Conservation (phyloP, 2,888 invertebrate genomes). For the Catocala sponsa region DNA sequence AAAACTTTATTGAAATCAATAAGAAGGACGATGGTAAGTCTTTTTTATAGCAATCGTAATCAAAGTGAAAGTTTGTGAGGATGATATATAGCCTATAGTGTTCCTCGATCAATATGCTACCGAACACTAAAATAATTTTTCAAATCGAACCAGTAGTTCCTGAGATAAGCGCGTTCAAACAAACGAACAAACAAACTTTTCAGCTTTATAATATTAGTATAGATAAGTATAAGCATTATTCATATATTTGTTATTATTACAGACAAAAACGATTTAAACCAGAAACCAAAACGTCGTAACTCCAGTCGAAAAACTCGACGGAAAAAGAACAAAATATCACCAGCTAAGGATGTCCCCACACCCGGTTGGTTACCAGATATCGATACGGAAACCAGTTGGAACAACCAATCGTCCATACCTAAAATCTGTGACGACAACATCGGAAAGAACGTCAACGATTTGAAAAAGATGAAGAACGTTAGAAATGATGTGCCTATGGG, state of each 20-base stretch:
- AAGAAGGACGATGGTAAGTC: conserved; percentile 62
- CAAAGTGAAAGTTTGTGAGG: too few relatives aligned
- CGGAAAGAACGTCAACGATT: conserved; percentile 78
- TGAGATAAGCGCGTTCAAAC: too few relatives aligned
- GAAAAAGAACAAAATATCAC: conserved; percentile 75
- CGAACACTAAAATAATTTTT: too few relatives aligned
- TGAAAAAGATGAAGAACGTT: conserved; percentile 46
- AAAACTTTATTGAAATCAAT: conserved; percentile 75
- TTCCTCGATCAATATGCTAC: too few relatives aligned
- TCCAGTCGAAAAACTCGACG: conserved; percentile 73
- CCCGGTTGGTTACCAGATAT: conserved; percentile 27
- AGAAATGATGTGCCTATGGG: conserved; percentile 35
- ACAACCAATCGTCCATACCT: conserved; percentile 59
- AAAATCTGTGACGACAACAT: conserved; percentile 65
- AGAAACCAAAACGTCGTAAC: conserved; percentile 71
- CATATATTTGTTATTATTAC: conserved; percentile 6
- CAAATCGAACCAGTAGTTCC: too few relatives aligned
- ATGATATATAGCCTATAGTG: too few relatives aligned
- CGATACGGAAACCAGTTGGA: conserved; percentile 31
- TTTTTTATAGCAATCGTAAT: too few relatives aligned
- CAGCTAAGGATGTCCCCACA: conserved; percentile 60
- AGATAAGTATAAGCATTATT: too few relatives aligned
- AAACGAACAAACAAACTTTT: too few relatives aligned
- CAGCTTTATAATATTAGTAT: too few relatives aligned
- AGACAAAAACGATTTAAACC: conserved; percentile 55